phyloP scores from a whole-genome alignment of 2,888 invertebrate species.

The Camponotus fellah region DNA sequence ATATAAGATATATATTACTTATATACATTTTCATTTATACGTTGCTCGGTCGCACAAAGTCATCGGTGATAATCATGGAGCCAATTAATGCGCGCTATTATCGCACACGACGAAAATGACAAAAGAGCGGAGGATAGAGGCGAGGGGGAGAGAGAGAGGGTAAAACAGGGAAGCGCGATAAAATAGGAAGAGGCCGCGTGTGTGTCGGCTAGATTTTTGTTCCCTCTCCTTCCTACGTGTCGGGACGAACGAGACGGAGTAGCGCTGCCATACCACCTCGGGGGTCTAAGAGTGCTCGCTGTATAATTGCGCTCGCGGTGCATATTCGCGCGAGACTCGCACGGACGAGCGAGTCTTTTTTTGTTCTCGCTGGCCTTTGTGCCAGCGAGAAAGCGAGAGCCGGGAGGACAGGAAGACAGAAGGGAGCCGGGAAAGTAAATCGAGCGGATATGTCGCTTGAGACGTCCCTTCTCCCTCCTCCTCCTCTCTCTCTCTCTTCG shows the following conservation, averaged over 20 bases:
- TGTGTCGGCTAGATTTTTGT: background rate
- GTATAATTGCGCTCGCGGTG: constrained; percentile 74
- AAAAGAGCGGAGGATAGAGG: background rate
- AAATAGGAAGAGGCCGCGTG: background rate
- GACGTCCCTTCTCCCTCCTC: background rate
- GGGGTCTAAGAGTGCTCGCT: constrained; percentile 57
- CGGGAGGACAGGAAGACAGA: constrained; percentile 77
- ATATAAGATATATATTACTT: no score
- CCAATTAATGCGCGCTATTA: background rate
- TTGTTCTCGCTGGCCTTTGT: constrained; percentile 71
- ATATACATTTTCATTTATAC: background rate
- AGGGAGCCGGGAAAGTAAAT: constrained; percentile 77
- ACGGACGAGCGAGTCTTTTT: constrained; percentile 74
- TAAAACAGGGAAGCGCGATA: background rate
- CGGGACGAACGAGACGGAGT: background rate
- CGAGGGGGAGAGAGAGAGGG: background rate
- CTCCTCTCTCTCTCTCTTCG: background rate
- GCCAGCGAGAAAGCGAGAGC: constrained; percentile 69
- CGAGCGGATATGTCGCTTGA: constrained; percentile 75
- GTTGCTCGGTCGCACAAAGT: background rate
- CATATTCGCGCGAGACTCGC: constrained; percentile 70
- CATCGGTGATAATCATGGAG: background rate
- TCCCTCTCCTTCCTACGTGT: background rate
- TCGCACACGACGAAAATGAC: background rate
- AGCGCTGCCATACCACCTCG: background rate